Evolutionary conservation across 2,888 invertebrate species (phyloP).

Genomic region (Andricus curvator): DNA sequence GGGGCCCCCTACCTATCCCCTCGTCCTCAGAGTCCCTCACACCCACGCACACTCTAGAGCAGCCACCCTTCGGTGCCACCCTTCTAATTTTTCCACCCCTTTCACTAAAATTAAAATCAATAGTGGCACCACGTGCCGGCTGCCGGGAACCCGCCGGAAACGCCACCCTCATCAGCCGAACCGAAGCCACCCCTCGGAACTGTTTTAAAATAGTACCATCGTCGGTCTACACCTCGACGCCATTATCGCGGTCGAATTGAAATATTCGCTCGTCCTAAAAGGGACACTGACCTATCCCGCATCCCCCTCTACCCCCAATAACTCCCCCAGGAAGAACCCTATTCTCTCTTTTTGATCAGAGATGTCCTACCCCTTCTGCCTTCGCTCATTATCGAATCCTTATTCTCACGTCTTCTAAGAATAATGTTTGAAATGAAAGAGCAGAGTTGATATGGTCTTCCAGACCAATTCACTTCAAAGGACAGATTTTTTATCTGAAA

Average conservation of each 20-base stretch:
- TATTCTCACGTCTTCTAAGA: background rate
- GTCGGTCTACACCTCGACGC: slow-evolving; percentile 59
- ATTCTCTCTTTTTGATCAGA: background rate
- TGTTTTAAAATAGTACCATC: slow-evolving; percentile 65
- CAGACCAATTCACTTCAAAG: background rate
- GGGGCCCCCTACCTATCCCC: slow-evolving; percentile 47
- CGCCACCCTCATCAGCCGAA: slow-evolving; percentile 65
- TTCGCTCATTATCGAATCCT: slow-evolving; percentile 40
- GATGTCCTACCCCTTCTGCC: background rate
- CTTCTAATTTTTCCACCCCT: slow-evolving; percentile 79
- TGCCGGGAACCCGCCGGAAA: slow-evolving; percentile 68
- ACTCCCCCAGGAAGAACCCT: background rate
- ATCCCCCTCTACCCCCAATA: slow-evolving; percentile 38
- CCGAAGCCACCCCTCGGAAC: slow-evolving; percentile 64
- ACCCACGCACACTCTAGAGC: slow-evolving; percentile 57
- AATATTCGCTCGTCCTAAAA: slow-evolving; percentile 60
- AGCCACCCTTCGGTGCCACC: slow-evolving; percentile 71
- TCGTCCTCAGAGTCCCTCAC: slow-evolving; percentile 46
- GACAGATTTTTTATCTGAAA: background rate
- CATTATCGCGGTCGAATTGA: slow-evolving; percentile 60
- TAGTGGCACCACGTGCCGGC: slow-evolving; percentile 78
- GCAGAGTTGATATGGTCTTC: slow-evolving; percentile 9
- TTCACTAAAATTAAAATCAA: slow-evolving; percentile 79
- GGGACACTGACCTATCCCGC: slow-evolving; percentile 47
- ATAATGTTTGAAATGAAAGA: slow-evolving; percentile 5